Evolutionary conservation across 1,140 invertebrate genomes (phyloP).

Genomic region (Drosophila punjabiensis): DNA sequence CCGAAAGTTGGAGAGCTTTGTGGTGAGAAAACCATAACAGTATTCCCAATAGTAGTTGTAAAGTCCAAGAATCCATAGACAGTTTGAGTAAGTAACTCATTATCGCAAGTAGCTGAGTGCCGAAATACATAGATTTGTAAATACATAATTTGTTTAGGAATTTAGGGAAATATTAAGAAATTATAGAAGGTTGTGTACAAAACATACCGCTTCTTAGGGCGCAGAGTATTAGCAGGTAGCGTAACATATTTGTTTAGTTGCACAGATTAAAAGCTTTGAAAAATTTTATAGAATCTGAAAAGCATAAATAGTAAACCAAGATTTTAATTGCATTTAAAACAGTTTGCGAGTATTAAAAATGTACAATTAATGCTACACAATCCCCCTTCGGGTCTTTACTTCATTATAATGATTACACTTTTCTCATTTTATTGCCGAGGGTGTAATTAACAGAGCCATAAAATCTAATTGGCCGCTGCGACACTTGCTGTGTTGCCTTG

Average conservation of each 20-base stretch:
- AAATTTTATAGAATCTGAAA: slow-evolving; percentile 36
- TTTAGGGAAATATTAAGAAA: neutral
- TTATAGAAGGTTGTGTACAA: neutral
- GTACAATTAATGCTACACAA: neutral
- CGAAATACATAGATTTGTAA: neutral
- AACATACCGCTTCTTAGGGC: slow-evolving; percentile 49
- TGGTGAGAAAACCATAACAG: slow-evolving; percentile 94
- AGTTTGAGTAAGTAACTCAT: slow-evolving; percentile 75
- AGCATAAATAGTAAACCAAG: neutral
- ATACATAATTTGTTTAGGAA: neutral
- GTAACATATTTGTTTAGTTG: slow-evolving; percentile 39
- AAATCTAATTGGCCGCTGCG: slow-evolving; percentile 20
- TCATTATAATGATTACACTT: slow-evolving; percentile 3
- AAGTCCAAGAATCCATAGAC: slow-evolving; percentile 94
- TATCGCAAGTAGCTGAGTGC: slow-evolving; percentile 46
- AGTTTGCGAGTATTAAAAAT: neutral
- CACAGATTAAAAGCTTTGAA: slow-evolving; percentile 41
- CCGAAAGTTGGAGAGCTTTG: slow-evolving; percentile 78
- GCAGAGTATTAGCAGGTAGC: slow-evolving; percentile 47
- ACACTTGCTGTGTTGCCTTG: slow-evolving; percentile 28
- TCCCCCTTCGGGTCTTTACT: neutral
- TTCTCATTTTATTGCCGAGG: slow-evolving; percentile 15
- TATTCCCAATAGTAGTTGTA: slow-evolving; percentile 95
- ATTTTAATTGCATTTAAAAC: neutral
- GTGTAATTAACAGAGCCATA: slow-evolving; percentile 21